Evolutionary conservation across 1,140 invertebrate genomes (phyloP).

Genomic region (Zaprionus gabonicus): DNA sequence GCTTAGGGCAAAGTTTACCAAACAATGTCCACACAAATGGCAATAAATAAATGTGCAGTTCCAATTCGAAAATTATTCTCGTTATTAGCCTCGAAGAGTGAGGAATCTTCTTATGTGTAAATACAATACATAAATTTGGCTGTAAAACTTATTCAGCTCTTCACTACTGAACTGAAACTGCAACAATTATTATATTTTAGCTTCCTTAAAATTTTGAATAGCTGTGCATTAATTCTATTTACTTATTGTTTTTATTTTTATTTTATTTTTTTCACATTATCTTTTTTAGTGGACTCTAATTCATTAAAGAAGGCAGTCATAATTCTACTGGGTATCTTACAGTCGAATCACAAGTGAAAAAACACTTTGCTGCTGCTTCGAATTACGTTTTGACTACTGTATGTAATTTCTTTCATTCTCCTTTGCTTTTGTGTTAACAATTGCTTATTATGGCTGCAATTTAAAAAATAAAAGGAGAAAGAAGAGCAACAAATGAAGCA

Average conservation of each 20-base stretch:
- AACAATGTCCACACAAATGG: slow-evolving; percentile 27
- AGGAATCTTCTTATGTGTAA: neutral
- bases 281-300: too few relatives aligned
- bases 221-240: too few relatives aligned
- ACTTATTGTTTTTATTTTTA: too few relatives aligned
- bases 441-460: slow-evolving; percentile 5
- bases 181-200: too few relatives aligned
- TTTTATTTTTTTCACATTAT: too few relatives aligned
- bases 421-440: slow-evolving; percentile 8
- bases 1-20: slow-evolving; percentile 30
- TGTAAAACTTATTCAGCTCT: neutral
- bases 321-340: neutral
- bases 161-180: neutral
- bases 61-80: neutral
- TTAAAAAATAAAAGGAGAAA: neutral
- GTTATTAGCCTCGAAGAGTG: slow-evolving; percentile 3
- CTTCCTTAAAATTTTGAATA: too few relatives aligned
- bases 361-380: neutral
- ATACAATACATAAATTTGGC: neutral
- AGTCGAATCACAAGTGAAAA: neutral
- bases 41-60: slow-evolving; percentile 34
- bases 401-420: neutral
- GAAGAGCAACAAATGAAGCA: neutral
- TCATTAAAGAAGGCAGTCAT: neutral
- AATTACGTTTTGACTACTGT: neutral